These are phyloP conservation scores for Choristoneura fumiferana DNA, from an alignment of 1,140 invertebrate genomes.

Conservation along the genomic window DNA sequence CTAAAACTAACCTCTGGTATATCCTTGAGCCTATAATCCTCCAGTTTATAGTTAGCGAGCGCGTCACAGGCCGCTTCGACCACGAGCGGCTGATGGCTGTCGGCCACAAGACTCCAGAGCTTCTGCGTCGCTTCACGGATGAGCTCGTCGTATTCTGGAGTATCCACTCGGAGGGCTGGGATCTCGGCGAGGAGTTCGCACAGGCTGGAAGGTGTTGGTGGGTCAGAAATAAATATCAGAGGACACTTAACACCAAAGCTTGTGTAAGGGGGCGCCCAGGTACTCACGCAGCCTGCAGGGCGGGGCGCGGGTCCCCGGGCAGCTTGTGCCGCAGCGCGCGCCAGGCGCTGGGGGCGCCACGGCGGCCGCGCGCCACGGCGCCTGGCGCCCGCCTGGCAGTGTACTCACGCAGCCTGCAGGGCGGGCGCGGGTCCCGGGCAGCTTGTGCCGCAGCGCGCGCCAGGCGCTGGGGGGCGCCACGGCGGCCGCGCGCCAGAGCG, in stretches of 20 bases:
- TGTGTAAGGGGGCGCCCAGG: too few species aligned
- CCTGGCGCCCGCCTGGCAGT: too few species aligned
- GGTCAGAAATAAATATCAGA: too few species aligned
- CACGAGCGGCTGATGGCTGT: slow-evolving; percentile 45
- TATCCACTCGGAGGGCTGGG: slow-evolving; percentile 57
- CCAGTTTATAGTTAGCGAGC: slow-evolving; percentile 73
- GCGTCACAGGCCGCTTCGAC: slow-evolving; percentile 78
- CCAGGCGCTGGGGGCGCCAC: too few species aligned
- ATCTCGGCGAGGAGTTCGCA: slow-evolving; percentile 74
- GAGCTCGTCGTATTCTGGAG: slow-evolving; percentile 72
- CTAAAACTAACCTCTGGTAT: slow-evolving; percentile 30
- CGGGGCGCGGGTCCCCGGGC: too few species aligned
- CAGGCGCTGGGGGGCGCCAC: slow-evolving; percentile 40
- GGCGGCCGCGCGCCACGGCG: too few species aligned
- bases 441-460: slow-evolving; percentile 46
- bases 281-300: too few species aligned
- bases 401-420: too few species aligned
- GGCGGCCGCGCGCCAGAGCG: background rate
- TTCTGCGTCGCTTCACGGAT: slow-evolving; percentile 64
- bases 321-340: too few species aligned
- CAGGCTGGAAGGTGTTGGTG: slow-evolving; percentile 64
- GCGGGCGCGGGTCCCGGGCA: background rate
- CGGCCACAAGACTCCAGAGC: slow-evolving; percentile 76
- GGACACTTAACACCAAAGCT: too few species aligned
- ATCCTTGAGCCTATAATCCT: slow-evolving; percentile 60